phyloP scores from a whole-genome alignment of 2,888 invertebrate genomes.

The Brachyptera putata region DNA sequence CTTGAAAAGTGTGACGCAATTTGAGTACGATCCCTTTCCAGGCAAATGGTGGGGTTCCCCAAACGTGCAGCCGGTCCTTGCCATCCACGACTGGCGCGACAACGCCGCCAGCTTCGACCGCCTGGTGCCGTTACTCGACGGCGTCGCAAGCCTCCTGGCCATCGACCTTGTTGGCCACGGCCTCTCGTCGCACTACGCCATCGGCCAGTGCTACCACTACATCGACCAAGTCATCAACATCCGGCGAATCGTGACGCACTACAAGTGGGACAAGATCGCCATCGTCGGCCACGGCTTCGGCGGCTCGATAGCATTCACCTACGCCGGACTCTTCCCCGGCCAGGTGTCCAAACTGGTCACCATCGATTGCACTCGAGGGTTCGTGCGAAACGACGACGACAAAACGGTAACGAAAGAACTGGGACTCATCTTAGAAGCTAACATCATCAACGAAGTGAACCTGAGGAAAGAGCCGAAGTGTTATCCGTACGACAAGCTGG shows the following conservation, averaged over 20 bases:
- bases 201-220: constrained; percentile 52
- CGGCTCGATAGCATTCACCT: constrained; percentile 54
- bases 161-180: constrained; percentile 71
- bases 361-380: constrained; percentile 40
- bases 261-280: constrained; percentile 64
- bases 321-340: constrained; percentile 57
- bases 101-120: constrained; percentile 72
- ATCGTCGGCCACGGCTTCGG: constrained; percentile 59
- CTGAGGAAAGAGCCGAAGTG: background rate
- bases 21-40: too few species aligned
- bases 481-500: background rate
- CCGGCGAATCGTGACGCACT: constrained; percentile 56
- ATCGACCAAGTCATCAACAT: constrained; percentile 48
- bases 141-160: constrained; percentile 51
- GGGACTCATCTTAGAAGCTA: too few species aligned
- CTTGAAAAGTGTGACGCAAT: too few species aligned
- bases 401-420: too few species aligned
- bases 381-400: constrained; percentile 1
- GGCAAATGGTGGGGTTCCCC: constrained; percentile 65
- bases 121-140: constrained; percentile 56
- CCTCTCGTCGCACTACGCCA: constrained; percentile 58
- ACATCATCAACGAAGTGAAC: background rate
- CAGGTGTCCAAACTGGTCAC: constrained; percentile 54
- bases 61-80: constrained; percentile 60
- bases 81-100: constrained; percentile 76